Percentiles rank a stretch among this genome's conserved stretches.
phyloP scores from a whole-genome alignment of 2,888 invertebrate genomes.

The Anodontia alba region DNA sequence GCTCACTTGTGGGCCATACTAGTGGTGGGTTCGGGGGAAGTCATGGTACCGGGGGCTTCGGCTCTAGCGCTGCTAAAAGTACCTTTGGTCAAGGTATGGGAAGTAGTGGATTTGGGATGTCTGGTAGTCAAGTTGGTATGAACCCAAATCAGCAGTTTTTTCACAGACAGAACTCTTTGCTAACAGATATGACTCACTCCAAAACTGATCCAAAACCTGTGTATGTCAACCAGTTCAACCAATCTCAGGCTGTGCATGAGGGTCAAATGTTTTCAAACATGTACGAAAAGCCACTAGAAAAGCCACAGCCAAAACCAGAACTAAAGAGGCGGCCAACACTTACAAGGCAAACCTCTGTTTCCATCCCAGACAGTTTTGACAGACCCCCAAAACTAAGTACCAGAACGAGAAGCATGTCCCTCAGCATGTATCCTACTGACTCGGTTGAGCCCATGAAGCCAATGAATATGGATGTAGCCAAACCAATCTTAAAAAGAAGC shows the following conservation, averaged over 20 bases:
- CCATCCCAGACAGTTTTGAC: constrained; percentile 26
- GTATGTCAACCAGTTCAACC: constrained; percentile 41
- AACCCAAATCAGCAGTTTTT: constrained; percentile 25
- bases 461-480: constrained; percentile 49
- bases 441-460: constrained; percentile 42
- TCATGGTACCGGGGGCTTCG: constrained; percentile 21
- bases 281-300: constrained; percentile 54
- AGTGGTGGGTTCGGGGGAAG: constrained; percentile 5
- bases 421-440: constrained; percentile 28
- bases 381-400: constrained; percentile 19
- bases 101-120: neutral
- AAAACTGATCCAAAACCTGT: constrained; percentile 47
- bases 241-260: constrained; percentile 33
- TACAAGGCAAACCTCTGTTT: constrained; percentile 21
- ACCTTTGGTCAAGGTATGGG: constrained; percentile 24
- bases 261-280: constrained; percentile 28
- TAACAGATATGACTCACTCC: constrained; percentile 57
- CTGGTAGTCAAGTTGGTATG: neutral
- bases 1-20: neutral
- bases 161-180: constrained; percentile 47
- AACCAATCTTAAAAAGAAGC: constrained; percentile 29
- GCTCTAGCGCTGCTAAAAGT: neutral
- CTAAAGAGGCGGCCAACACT: neutral
- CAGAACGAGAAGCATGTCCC: constrained; percentile 42
- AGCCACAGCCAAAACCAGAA: constrained; percentile 31